Evolutionary conservation across 2,888 invertebrate species (phyloP).

Genomic region (Campaea margaritaria): DNA sequence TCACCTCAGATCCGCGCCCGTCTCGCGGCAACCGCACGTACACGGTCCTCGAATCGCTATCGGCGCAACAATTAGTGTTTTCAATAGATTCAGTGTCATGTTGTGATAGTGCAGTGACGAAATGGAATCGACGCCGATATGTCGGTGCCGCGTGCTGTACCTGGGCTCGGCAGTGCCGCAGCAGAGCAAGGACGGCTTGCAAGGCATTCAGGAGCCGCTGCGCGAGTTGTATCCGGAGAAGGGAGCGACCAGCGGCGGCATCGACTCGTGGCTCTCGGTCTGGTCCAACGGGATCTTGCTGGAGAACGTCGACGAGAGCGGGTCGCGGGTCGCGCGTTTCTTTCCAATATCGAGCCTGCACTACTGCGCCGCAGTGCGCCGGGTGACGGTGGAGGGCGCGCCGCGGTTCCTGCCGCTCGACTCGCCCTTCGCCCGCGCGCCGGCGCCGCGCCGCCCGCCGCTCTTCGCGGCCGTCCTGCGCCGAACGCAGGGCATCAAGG

Average conservation of each 20-base stretch:
- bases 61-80: slow-evolving; percentile 61
- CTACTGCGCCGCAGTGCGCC: slow-evolving; percentile 97
- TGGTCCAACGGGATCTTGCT: slow-evolving; percentile 98
- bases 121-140: slow-evolving; percentile 95
- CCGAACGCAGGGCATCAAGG: slow-evolving; percentile 98
- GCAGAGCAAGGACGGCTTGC: slow-evolving; percentile 98
- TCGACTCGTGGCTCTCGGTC: slow-evolving; percentile 98
- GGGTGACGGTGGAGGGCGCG: slow-evolving; percentile 90
- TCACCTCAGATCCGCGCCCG: slow-evolving; percentile 81
- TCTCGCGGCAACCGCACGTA: slow-evolving; percentile 76
- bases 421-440: slow-evolving; percentile 97
- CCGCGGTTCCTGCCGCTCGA: slow-evolving; percentile 97
- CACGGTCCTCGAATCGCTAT: slow-evolving; percentile 47
- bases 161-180: slow-evolving; percentile 98
- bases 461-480: slow-evolving; percentile 98
- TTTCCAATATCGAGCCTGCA: slow-evolving; percentile 98
- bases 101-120: slow-evolving; percentile 79
- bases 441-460: slow-evolving; percentile 97
- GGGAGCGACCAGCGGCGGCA: slow-evolving; percentile 94
- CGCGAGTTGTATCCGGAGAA: slow-evolving; percentile 98
- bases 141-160: slow-evolving; percentile 98
- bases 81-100: slow-evolving; percentile 75
- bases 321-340: slow-evolving; percentile 96
- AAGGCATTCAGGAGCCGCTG: slow-evolving; percentile 98
- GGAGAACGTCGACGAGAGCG: slow-evolving; percentile 98